phyloP scores from a whole-genome alignment of 2,113 vertebrate genomes.

The Pogonocichla stellata region DNA sequence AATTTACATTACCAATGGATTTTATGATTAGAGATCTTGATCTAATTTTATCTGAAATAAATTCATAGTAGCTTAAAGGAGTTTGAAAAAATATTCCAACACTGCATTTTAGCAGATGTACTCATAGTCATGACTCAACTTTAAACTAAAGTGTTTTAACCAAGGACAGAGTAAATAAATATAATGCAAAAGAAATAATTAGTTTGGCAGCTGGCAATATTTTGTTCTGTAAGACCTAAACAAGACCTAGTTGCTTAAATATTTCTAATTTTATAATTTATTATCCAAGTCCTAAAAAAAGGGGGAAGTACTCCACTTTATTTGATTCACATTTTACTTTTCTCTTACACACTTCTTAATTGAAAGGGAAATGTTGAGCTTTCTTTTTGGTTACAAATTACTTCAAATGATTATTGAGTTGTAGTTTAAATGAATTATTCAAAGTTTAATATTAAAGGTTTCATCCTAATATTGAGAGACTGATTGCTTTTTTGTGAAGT shows the following conservation, averaged over 20 bases:
- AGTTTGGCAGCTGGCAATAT: background rate
- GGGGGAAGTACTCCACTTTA: rapidly evolving
- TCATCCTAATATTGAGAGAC: background rate
- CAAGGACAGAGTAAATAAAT: background rate
- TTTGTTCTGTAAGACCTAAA: background rate
- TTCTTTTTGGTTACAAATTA: background rate
- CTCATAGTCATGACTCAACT: background rate
- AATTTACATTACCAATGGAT: background rate
- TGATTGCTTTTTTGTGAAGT: background rate
- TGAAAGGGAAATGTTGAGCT: background rate
- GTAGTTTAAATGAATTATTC: background rate
- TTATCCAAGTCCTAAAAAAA: background rate
- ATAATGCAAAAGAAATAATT: background rate
- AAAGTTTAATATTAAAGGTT: background rate
- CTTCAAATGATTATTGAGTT: background rate
- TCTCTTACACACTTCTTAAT: background rate
- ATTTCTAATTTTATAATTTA: background rate
- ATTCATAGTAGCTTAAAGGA: background rate
- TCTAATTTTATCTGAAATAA: background rate
- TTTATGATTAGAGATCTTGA: background rate
- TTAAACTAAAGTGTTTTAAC: background rate
- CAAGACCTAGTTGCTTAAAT: background rate
- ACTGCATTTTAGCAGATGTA: background rate
- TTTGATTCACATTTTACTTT: background rate
- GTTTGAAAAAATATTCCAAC: background rate